Percentiles rank a stretch among this genome's conserved stretches.
phyloP scores from a whole-genome alignment of 2,113 vertebrate species.

The Mustelus asterias region DNA sequence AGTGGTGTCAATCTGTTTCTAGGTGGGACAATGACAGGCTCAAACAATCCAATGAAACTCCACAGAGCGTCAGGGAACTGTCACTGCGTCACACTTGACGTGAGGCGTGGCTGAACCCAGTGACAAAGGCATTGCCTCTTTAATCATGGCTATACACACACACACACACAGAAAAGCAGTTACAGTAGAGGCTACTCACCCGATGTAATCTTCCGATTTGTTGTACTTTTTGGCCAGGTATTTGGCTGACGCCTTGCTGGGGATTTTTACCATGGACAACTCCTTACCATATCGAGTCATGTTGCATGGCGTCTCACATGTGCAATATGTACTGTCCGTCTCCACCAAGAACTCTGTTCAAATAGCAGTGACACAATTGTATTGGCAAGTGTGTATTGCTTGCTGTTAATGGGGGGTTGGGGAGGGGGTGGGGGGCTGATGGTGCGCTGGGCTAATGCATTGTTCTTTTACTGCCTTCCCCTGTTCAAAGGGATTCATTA shows the following conservation, averaged over 20 bases:
- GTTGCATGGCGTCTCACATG: constrained; percentile 95
- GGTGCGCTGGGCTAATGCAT: not conserved
- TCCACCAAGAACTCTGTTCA: constrained; percentile 89
- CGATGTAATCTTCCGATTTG: constrained; percentile 97
- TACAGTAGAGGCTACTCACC: constrained; percentile 56
- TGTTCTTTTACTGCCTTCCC: not conserved
- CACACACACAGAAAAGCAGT: not conserved
- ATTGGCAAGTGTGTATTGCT: constrained; percentile 28
- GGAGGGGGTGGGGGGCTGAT: not conserved
- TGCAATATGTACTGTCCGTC: constrained; percentile 87
- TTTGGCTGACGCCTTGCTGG: constrained; percentile 96
- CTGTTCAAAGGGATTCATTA: not conserved
- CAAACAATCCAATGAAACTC: not conserved
- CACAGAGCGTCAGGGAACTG: not conserved
- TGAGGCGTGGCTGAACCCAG: not conserved
- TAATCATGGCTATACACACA: not conserved
- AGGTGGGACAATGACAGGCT: not conserved
- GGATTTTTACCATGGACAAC: constrained; percentile 97
- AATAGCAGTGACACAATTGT: constrained; percentile 28
- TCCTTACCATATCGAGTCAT: constrained; percentile 92
- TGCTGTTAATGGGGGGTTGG: not conserved
- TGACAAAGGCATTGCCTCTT: constrained; percentile 21
- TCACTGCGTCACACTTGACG: not conserved
- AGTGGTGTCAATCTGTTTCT: not conserved
- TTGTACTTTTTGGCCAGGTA: constrained; percentile 99